Conservation (phyloP, 1,140 invertebrate genomes). For the Solen grandis region DNA sequence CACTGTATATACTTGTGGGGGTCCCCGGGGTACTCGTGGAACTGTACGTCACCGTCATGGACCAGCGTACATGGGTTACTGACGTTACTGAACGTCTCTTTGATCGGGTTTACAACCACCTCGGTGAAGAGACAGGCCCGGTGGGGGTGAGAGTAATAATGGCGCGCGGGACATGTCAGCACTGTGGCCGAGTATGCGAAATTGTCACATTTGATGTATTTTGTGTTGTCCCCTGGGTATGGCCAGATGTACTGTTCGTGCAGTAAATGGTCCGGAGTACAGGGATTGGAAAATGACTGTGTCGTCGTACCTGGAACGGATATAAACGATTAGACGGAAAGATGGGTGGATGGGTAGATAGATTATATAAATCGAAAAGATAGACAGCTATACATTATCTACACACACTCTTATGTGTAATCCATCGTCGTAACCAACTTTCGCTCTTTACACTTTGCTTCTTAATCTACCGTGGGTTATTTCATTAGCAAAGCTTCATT, state of each 20-base stretch:
- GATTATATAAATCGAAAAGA: no score
- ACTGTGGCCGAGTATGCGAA: not conserved
- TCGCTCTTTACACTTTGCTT: no score
- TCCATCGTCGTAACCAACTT: no score
- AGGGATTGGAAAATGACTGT: no score
- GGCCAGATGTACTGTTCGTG: not conserved
- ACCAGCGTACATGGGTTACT: not conserved
- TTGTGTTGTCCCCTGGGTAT: not conserved
- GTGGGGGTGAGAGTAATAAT: not conserved
- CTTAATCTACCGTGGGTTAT: no score
- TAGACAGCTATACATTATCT: no score
- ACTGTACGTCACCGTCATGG: conserved; percentile 4
- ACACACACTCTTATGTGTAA: no score
- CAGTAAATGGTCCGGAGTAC: conserved; percentile 3
- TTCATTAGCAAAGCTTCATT: no score
- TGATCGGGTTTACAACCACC: not conserved
- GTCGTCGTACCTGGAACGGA: no score
- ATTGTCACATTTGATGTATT: conserved; percentile 32
- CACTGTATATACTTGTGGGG: conserved; percentile 25
- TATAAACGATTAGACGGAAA: no score
- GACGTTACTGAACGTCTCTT: not conserved
- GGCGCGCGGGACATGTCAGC: not conserved
- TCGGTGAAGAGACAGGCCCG: conserved; percentile 6
- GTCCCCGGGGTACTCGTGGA: conserved; percentile 11
- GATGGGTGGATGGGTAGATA: no score